phyloP scores from a whole-genome alignment of 1,140 invertebrate species.

The Ceratosolen solmsi region DNA sequence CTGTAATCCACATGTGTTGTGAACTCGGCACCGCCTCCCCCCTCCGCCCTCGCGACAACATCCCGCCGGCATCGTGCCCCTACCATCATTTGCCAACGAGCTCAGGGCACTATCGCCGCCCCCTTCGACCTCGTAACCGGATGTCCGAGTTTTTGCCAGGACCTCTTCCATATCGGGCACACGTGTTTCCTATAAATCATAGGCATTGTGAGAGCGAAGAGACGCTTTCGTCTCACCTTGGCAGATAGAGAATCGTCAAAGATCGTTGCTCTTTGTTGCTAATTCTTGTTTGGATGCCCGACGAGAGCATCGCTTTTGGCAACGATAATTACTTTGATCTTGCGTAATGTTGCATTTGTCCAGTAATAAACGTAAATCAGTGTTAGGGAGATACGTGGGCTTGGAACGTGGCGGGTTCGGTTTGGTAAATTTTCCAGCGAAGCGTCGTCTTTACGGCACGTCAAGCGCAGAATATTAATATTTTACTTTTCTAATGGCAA shows the following conservation, averaged over 20 bases:
- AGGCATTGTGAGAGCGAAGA: neutral
- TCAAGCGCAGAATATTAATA: too few relatives aligned
- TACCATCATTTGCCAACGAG: too few relatives aligned
- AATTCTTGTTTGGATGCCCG: too few relatives aligned
- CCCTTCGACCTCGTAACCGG: constrained; percentile 38
- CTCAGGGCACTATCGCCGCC: neutral
- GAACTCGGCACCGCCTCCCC: neutral
- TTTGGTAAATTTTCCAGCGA: too few relatives aligned
- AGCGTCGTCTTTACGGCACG: too few relatives aligned
- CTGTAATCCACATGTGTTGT: constrained; percentile 36
- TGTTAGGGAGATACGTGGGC: neutral
- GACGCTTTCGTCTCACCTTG: neutral
- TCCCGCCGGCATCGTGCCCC: too few relatives aligned
- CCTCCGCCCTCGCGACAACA: too few relatives aligned
- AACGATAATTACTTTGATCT: neutral
- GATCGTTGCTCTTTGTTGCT: neutral
- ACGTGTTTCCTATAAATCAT: constrained; percentile 14
- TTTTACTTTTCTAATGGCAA: neutral
- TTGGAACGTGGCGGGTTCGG: too few relatives aligned
- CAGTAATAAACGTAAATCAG: neutral
- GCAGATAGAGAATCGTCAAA: neutral
- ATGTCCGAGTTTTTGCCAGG: neutral
- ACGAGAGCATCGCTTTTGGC: neutral
- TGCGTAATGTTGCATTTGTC: neutral
- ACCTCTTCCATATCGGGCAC: neutral